Percentiles rank a stretch among this genome's conserved stretches.
These are phyloP conservation scores for Marisa cornuarietis DNA, from an alignment of 1,140 invertebrate genomes.

Conservation along the genomic window DNA sequence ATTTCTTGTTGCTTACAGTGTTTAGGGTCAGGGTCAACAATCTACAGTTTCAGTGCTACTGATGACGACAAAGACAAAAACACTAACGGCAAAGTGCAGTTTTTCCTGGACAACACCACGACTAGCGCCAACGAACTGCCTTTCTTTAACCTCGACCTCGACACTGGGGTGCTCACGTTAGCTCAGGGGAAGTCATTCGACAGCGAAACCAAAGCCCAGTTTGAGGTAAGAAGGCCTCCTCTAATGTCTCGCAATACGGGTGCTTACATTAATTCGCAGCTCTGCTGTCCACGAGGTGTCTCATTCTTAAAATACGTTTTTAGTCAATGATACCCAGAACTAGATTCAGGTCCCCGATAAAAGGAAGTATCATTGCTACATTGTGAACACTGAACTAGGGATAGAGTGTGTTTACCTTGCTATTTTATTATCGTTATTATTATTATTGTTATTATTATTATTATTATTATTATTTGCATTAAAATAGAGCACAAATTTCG, in stretches of 20 bases:
- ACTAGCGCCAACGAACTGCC: background rate
- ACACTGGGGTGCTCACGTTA: slow-evolving; percentile 4
- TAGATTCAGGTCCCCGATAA: too few relatives aligned
- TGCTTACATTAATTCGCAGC: too few relatives aligned
- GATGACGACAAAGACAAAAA: slow-evolving; percentile 32
- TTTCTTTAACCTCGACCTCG: slow-evolving; percentile 13
- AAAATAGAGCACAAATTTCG: too few relatives aligned
- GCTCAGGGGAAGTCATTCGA: background rate
- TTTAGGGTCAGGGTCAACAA: background rate
- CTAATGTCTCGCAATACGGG: too few relatives aligned
- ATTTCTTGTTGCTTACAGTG: slow-evolving; percentile 14
- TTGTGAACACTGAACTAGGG: too few relatives aligned
- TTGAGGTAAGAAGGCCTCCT: slow-evolving; percentile 4
- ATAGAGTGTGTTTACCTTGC: too few relatives aligned
- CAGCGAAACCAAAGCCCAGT: background rate
- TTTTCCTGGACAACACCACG: slow-evolving; percentile 10
- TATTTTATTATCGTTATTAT: background rate
- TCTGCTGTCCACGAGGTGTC: too few relatives aligned
- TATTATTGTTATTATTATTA: too few relatives aligned
- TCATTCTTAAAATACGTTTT: too few relatives aligned
- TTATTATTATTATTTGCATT: too few relatives aligned
- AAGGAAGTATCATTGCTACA: too few relatives aligned
- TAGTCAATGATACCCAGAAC: too few relatives aligned
- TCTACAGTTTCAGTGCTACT: slow-evolving; percentile 24
- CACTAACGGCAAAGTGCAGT: slow-evolving; percentile 31